Evolutionary conservation across 2,888 invertebrate genomes (phyloP).

Genomic region (Iselma pallidipennis): DNA sequence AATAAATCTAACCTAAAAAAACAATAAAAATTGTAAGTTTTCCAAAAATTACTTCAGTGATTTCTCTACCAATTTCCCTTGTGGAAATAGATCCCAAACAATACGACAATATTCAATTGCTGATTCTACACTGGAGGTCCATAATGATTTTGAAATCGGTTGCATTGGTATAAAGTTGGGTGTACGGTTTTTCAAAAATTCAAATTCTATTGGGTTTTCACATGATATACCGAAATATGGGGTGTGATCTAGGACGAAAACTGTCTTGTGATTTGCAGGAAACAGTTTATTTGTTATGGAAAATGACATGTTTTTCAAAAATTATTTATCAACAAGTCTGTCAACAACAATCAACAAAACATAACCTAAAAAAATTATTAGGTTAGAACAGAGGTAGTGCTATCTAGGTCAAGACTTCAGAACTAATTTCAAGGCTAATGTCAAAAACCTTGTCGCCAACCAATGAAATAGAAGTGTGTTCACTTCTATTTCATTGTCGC

Average conservation of each 20-base stretch:
- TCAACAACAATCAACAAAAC: too few species aligned
- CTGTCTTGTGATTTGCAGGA: constrained; percentile 89
- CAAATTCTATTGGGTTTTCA: constrained; percentile 82
- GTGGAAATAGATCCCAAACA: constrained; percentile 96
- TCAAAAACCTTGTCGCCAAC: too few species aligned
- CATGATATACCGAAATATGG: constrained; percentile 87
- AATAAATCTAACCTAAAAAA: constrained; percentile 76
- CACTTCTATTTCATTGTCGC: too few species aligned
- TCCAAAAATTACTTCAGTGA: background rate
- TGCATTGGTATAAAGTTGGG: constrained; percentile 75
- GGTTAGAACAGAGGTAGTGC: too few species aligned
- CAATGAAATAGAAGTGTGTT: too few species aligned
- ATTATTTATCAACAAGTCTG: too few species aligned
- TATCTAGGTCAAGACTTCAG: too few species aligned
- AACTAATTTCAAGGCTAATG: too few species aligned
- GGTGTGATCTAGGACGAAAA: constrained; percentile 93
- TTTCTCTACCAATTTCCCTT: constrained; percentile 74
- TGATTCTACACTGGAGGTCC: constrained; percentile 96
- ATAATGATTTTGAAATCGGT: constrained; percentile 88
- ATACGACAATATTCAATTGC: constrained; percentile 96
- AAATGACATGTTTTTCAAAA: constrained; percentile 23
- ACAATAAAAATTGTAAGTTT: constrained; percentile 5
- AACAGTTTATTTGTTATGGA: constrained; percentile 58
- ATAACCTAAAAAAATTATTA: too few species aligned
- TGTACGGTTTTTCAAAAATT: constrained; percentile 71